Base-by-base conservation (phyloP, 2,888 invertebrate species). In the Hydrotaea diabolus region DNA sequence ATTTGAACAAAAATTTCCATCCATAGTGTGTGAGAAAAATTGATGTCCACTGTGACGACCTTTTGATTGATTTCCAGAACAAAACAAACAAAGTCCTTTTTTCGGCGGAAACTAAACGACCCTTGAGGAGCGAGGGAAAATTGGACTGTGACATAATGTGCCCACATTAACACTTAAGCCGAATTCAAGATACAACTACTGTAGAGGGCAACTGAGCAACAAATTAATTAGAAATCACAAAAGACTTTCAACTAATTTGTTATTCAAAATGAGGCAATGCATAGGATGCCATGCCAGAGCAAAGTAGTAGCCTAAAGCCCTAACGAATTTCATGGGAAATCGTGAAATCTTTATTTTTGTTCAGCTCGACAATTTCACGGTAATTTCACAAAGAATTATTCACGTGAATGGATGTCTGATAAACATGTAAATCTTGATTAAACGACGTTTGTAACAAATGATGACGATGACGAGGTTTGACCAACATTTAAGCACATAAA, bases 161-260 rank as follows among this genome's bases (percentile, higher is more conserved):
- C 83, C 82, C 86, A 82, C 85, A 86, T 86, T 86, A 86, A 84
- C 86, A 85, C 81, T 73, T 84, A n/a, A n/a, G 76, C 57, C 31
- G 7, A 46, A 57, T 62, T 72, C 26, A 21, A 55, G 59, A 53
- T 15, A 21, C 8, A 69, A 73, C 73, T 64, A 66, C 82, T 59
- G 71, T 72, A 49, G 71, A 46, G 59, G 73, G 3, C 71, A 77
- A 64, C 66, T 46, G n/a, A 72, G 39, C 53, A 66, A 72, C 79
- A 74, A 76, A 81, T 75, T 69, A 81, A 83, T 83, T 72, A 77
- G 17, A 76, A 59, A 13, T 59, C 23, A 23, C 13, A 15, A 15
- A 55, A 55, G 4, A 2, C n/a, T 49, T 15, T 49, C 1, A 31
- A 59, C 23, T 26, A 26, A 59, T 59, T 59, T 59, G 59, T 26